A percentile compares a stretch with the other conserved stretches of the same genome.
These are phyloP conservation scores for Leontocebus nigricollis DNA, from an alignment of 2,797 vertebrate species.

Conservation along the genomic window DNA sequence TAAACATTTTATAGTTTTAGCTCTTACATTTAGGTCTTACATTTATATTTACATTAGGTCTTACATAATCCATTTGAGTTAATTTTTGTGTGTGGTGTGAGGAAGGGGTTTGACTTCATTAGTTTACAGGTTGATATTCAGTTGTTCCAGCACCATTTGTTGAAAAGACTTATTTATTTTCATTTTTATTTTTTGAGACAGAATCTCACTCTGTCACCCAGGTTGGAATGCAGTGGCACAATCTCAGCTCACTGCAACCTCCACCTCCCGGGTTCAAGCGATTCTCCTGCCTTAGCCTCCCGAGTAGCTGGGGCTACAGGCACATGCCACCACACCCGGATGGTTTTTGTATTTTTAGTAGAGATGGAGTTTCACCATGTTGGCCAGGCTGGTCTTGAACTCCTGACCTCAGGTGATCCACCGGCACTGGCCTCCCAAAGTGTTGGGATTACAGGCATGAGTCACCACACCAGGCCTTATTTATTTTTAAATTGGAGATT, in stretches of 20 bases:
- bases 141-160: background rate
- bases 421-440: background rate
- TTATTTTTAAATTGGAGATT: background rate
- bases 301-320: background rate
- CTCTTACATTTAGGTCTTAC: background rate
- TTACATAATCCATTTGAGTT: background rate
- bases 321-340: rapidly evolving
- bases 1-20: background rate
- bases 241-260: background rate
- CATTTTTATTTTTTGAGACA: background rate
- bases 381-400: background rate
- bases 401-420: background rate
- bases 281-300: background rate
- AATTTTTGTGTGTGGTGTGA: background rate
- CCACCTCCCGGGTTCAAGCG: background rate
- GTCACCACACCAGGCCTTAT: background rate
- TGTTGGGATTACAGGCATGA: background rate
- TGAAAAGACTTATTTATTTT: background rate
- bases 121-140: background rate
- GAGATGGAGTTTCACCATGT: background rate
- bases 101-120: background rate
- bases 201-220: background rate
- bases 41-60: background rate
- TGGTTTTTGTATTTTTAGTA: background rate
- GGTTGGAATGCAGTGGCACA: background rate